Conservation (phyloP, 2,888 invertebrate genomes). For the Catocala nupta region DNA sequence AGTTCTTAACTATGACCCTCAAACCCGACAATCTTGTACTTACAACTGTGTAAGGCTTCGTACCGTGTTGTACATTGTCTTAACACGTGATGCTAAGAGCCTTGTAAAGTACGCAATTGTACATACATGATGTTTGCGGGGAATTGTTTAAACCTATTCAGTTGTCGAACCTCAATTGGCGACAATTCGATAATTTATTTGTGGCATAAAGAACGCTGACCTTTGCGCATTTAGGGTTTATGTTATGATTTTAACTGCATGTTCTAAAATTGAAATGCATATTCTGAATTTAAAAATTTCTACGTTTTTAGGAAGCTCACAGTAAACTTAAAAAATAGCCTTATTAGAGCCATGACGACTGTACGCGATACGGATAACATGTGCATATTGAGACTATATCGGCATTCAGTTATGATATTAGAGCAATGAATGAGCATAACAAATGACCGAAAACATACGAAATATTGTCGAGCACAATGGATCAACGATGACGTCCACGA, state of each 20-base stretch:
- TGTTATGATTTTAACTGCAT: background rate
- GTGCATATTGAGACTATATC: too few relatives aligned
- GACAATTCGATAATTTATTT: constrained; percentile 4
- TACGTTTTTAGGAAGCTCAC: too few relatives aligned
- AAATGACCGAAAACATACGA: too few relatives aligned
- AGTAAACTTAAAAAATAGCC: too few relatives aligned
- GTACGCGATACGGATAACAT: too few relatives aligned
- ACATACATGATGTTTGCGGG: background rate
- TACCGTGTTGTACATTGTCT: constrained; percentile 26
- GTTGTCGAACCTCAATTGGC: constrained; percentile 6
- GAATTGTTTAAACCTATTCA: constrained; percentile 1
- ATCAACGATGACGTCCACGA: too few relatives aligned
- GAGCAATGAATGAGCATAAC: too few relatives aligned
- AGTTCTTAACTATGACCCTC: constrained; percentile 28
- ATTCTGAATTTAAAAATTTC: background rate
- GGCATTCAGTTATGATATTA: too few relatives aligned
- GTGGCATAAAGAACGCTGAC: constrained; percentile 4
- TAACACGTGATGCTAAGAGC: constrained; percentile 25
- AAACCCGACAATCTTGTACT: constrained; percentile 37
- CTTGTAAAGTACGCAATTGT: constrained; percentile 11
- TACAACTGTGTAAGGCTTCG: constrained; percentile 44
- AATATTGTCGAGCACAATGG: too few relatives aligned
- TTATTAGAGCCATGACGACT: too few relatives aligned
- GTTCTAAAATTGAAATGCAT: background rate
- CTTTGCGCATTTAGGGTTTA: background rate